phyloP scores from a whole-genome alignment of 2,888 invertebrate genomes.

The Aspidapion aeneum region DNA sequence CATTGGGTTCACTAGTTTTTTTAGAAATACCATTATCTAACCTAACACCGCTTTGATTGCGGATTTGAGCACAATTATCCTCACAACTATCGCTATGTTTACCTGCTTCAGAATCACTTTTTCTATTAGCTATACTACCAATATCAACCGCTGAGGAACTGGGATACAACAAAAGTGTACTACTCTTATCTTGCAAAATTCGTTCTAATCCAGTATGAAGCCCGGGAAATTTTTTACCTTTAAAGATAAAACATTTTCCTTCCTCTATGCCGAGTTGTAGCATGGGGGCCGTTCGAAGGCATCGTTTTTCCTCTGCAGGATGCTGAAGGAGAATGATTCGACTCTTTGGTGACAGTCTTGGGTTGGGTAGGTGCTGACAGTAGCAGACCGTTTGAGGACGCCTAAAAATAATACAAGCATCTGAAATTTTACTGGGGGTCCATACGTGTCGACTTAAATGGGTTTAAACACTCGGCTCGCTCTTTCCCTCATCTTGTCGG shows the following conservation, averaged over 20 bases:
- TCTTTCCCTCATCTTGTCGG: too few relatives aligned
- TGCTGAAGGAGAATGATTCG: slow-evolving; percentile 83
- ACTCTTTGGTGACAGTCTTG: slow-evolving; percentile 64
- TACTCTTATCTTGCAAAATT: slow-evolving; percentile 58
- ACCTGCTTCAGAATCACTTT: too few relatives aligned
- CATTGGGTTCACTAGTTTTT: slow-evolving; percentile 39
- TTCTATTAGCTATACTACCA: slow-evolving; percentile 23
- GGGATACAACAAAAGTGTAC: slow-evolving; percentile 79
- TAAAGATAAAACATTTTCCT: slow-evolving; percentile 73
- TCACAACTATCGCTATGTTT: too few relatives aligned
- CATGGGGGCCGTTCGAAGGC: slow-evolving; percentile 88
- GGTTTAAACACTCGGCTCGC: too few relatives aligned
- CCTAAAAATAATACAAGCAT: too few relatives aligned
- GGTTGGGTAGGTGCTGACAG: slow-evolving; percentile 77
- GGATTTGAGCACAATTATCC: too few relatives aligned
- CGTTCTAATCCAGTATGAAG: slow-evolving; percentile 63
- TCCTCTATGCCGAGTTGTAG: slow-evolving; percentile 68
- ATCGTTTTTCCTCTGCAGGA: slow-evolving; percentile 89
- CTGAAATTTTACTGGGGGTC: too few relatives aligned
- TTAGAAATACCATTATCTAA: too few relatives aligned
- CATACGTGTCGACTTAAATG: too few relatives aligned
- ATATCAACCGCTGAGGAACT: slow-evolving; percentile 66
- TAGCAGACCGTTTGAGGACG: slow-evolving; percentile 86
- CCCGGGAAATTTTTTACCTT: slow-evolving; percentile 82
- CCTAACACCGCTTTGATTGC: too few relatives aligned